These are phyloP conservation scores for Agrotis puta DNA, from an alignment of 2,888 invertebrate species.

Conservation along the genomic window DNA sequence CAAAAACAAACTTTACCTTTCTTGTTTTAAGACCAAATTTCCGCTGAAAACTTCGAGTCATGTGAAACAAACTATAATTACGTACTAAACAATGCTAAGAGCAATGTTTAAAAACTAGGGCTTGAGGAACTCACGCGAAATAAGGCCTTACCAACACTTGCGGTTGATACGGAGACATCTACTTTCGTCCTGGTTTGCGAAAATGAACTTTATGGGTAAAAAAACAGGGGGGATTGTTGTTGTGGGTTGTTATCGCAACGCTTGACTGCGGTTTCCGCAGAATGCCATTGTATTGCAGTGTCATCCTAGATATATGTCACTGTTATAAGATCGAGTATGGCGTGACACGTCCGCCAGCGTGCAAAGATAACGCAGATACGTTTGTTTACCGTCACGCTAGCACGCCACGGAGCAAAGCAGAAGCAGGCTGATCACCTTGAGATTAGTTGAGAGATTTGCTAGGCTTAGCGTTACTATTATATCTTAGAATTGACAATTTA, in stretches of 20 bases:
- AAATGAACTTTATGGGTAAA: constrained; percentile 57
- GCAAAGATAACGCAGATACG: constrained; percentile 56
- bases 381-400: constrained; percentile 52
- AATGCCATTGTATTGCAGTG: constrained; percentile 82
- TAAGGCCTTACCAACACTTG: constrained; percentile 69
- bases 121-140: constrained; percentile 74
- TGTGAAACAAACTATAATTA: constrained; percentile 72
- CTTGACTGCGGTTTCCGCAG: constrained; percentile 78
- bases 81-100: constrained; percentile 73
- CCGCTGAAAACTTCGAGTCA: constrained; percentile 37
- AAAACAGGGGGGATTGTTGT: constrained; percentile 61
- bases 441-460: not conserved
- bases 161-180: constrained; percentile 66
- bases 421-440: constrained; percentile 29
- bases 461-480: too few species aligned
- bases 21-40: constrained; percentile 56
- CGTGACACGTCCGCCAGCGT: constrained; percentile 53
- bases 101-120: constrained; percentile 73
- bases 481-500: too few species aligned
- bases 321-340: constrained; percentile 75
- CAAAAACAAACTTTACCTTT: constrained; percentile 54
- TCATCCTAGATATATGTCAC: constrained; percentile 81
- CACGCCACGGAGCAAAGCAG: constrained; percentile 8
- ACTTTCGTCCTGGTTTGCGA: constrained; percentile 52
- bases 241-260: constrained; percentile 60